Base-by-base conservation (phyloP, 1,140 invertebrate species). In the Tachypleus tridentatus region DNA sequence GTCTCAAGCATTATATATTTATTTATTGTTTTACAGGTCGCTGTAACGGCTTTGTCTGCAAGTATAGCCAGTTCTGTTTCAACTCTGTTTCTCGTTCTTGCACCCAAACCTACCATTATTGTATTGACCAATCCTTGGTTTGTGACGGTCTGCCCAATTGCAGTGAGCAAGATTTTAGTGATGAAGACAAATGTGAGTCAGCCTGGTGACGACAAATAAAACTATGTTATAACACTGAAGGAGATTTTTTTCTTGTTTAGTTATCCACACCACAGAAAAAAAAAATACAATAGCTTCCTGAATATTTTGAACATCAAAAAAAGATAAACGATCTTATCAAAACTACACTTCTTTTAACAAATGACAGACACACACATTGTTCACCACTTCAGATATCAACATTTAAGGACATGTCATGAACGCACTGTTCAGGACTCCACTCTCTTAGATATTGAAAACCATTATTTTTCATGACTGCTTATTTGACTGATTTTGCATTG, bases 131-230 rank as follows among this genome's bases (percentile, higher is more conserved):
- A 4, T 70, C 74, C 8, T 66, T 76, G 4, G 72, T 75, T 2
- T 77, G 76, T 59, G 72, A 77, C 65, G 74, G 75, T 57, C 62
- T 77, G n/a, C 71, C 72, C 4, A 76, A 77, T 61, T 77, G 76
- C 64, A 72, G 72, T 11, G 76, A 76, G 51, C 68, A 67, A 47
- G 76, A 77, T 59, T 66, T 70, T 47, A 72, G 69, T 52, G 76
- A 77, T 68, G 76, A 77, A 66, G 72, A 73, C 49, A 70, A 72
- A 70, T 77, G 76, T 76, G 67, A 70, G 74, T 64, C 7, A 47
- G 48, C 9, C 10, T n/a, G n/a, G 3, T 6, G 0, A 62, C 53
- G n/a, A 60, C 11, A 47, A 48, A 60, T 11, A 60, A 8, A 11
- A 11, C 49, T 50, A n/a, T n/a, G 58, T 60, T 60, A 47, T 9